phyloP scores from a whole-genome alignment of 2,113 vertebrate genomes.

The Murina feae region DNA sequence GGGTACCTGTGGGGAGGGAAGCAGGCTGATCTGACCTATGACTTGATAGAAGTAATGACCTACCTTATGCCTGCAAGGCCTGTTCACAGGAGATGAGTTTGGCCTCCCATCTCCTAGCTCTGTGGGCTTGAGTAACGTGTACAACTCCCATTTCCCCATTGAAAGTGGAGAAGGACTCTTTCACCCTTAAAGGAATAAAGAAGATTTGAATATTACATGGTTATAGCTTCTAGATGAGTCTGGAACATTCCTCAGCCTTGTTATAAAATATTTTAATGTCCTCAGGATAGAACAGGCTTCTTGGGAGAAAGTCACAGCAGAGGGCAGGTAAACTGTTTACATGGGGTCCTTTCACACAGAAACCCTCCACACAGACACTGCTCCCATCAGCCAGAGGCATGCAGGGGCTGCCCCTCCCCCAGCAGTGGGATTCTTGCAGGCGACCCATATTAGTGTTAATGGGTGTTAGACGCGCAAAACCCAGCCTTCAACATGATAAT shows the following conservation, averaged over 20 bases:
- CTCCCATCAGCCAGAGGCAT: slow-evolving; percentile 55
- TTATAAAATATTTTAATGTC: background rate
- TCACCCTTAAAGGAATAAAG: background rate
- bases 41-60: background rate
- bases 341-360: background rate
- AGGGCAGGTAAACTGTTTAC: slow-evolving; percentile 53
- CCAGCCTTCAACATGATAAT: slow-evolving; percentile 82
- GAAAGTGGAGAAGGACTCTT: background rate
- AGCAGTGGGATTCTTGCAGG: slow-evolving; percentile 68
- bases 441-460: slow-evolving; percentile 73
- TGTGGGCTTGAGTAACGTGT: background rate
- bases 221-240: background rate
- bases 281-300: background rate
- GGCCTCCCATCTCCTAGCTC: background rate
- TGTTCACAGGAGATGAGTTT: background rate
- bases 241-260: background rate
- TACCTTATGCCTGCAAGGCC: background rate
- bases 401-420: slow-evolving; percentile 8
- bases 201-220: background rate
- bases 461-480: slow-evolving; percentile 74
- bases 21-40: too few relatives aligned
- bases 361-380: slow-evolving; percentile 13
- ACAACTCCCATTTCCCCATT: background rate
- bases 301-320: slow-evolving; percentile 5
- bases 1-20: background rate